Conservation (phyloP, 2,113 vertebrate species). For the Pterophyllum scalare region DNA sequence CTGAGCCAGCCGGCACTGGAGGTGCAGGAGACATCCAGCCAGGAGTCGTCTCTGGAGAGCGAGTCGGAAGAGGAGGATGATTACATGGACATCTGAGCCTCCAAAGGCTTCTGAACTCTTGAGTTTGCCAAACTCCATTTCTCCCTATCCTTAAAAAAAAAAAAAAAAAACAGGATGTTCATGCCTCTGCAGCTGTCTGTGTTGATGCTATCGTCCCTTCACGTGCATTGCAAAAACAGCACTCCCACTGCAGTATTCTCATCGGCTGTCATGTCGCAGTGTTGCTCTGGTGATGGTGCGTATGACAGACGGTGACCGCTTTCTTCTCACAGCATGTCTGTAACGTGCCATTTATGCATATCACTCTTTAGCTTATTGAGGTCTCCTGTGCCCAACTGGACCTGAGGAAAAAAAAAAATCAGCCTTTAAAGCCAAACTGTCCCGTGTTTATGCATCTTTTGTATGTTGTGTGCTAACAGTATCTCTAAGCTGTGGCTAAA, state of each 20-base stretch:
- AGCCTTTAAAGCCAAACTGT: conserved; percentile 31
- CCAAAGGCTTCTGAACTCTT: conserved; percentile 3
- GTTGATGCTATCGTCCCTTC: conserved; percentile 28
- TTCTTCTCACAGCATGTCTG: conserved; percentile 53
- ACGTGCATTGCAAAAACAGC: conserved; percentile 6
- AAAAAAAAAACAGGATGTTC: neutral
- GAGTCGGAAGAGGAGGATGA: conserved; percentile 96
- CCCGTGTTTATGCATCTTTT: conserved; percentile 46
- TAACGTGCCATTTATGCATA: conserved; percentile 66
- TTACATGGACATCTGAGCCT: conserved; percentile 93
- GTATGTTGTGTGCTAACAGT: conserved; percentile 15
- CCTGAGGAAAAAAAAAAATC: neutral
- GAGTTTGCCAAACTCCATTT: conserved; percentile 25
- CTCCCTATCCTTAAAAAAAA: conserved; percentile 13
- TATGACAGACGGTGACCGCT: conserved; percentile 17
- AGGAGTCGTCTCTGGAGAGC: conserved; percentile 97
- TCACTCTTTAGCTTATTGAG: conserved; percentile 38
- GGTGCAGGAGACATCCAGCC: conserved; percentile 96
- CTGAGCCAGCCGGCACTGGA: conserved; percentile 95
- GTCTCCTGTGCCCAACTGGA: conserved; percentile 25
- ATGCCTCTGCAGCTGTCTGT: conserved; percentile 42
- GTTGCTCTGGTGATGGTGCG: conserved; percentile 17
- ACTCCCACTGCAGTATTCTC: conserved; percentile 33
- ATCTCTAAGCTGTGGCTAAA: conserved; percentile 55
- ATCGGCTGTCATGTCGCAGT: conserved; percentile 30